Base-by-base conservation (phyloP, 1,140 invertebrate species). In the Cotesia glomerata region DNA sequence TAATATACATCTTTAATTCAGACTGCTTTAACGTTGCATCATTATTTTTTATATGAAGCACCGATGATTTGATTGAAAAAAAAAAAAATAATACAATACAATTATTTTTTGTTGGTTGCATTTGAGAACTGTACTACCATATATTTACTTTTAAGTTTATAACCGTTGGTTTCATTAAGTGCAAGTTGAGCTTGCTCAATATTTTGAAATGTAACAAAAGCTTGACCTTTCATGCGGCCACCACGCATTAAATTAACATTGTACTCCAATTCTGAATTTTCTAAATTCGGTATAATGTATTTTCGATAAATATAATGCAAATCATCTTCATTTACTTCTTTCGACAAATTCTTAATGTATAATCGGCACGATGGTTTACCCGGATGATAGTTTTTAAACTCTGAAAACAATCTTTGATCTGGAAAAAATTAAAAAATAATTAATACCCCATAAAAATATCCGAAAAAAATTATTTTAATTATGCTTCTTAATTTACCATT, bases 161-260 rank as follows among this genome's bases (percentile, higher is more conserved):
- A 95, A n/a, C 95, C 96, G 88, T 98, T 97, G 5, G 95, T 97
- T 84, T 96, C 94, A 77, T 90, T 87, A 0, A 98, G 81, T 35
- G 96, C 96, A 80, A 89, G 87, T 82, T 91, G 87, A 2, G 95
- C 94, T 78, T 91, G 86, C 66, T 89, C 86, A n/a, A 92, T 88
- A 79, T 88, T 91, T 71, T 92, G 91, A 62, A 97, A 89, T 5
- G 94, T 95, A 0, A 98, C 88, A 90, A 98, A 98, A 5, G 95
- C 95, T 88, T 98, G 97, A 0, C 96, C 96, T 87, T 97, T 98
- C 96, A 98, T 98, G 80, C 95, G 90, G 0, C 97, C 97, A 84
- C 97, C 95, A 84, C 95, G 95, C 95, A 98, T 97, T 2, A 97
- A 88, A 77, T 93, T 90, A n/a, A 97, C 90, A 87, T 95, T 92